These are phyloP conservation scores for Drosophila prosaltans DNA, from an alignment of 1,140 invertebrate genomes.

Conservation along the genomic window DNA sequence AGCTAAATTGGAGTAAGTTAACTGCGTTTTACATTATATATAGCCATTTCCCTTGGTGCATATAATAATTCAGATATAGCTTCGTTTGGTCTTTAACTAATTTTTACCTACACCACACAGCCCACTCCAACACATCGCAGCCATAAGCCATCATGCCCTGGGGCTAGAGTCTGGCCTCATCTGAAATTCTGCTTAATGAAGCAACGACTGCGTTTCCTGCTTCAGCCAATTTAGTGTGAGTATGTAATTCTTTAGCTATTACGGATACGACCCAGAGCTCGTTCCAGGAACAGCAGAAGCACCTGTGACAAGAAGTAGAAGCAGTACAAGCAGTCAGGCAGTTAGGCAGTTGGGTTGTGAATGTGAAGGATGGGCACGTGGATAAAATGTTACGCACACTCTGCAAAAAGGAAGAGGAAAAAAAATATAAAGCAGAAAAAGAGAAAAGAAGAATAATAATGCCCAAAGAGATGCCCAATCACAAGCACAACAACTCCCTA, in stretches of 20 bases:
- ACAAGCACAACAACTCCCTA: constrained; percentile 31
- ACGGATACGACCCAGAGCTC: constrained; percentile 57
- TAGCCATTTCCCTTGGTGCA: no score
- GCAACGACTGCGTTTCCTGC: constrained; percentile 82
- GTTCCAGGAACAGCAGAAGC: constrained; percentile 31
- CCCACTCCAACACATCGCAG: neutral
- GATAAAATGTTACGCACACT: constrained; percentile 77
- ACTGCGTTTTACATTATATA: neutral
- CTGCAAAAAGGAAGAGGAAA: neutral
- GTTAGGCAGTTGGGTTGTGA: constrained; percentile 5
- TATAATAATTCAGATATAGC: neutral
- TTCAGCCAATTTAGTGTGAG: constrained; percentile 81
- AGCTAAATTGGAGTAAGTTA: neutral
- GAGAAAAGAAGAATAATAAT: neutral
- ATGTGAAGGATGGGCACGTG: constrained; percentile 16
- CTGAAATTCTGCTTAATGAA: constrained; percentile 82
- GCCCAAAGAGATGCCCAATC: constrained; percentile 43
- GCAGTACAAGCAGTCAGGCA: constrained; percentile 13
- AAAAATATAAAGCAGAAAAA: neutral
- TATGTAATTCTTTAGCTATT: constrained; percentile 83
- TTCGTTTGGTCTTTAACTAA: constrained; percentile 19
- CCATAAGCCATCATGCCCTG: neutral
- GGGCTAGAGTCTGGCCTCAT: constrained; percentile 51
- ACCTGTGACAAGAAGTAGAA: constrained; percentile 61
- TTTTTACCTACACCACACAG: constrained; percentile 1